These are phyloP conservation scores for Poeciliopsis retropinna DNA, from an alignment of 2,113 vertebrate species.

Conservation along the genomic window DNA sequence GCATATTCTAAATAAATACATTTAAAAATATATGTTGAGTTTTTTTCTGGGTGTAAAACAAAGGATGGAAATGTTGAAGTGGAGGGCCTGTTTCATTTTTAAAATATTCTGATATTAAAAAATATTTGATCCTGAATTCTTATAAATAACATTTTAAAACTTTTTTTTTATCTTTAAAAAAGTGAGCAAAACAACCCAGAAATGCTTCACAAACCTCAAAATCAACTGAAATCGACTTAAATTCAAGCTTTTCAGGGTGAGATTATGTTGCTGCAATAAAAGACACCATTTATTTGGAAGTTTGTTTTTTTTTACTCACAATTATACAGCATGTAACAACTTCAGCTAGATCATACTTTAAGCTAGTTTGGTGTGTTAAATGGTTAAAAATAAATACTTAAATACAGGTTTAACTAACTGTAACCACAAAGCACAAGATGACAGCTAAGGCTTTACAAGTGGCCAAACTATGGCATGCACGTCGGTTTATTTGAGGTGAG, in stretches of 20 bases:
- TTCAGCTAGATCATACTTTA: not conserved
- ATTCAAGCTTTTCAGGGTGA: not conserved
- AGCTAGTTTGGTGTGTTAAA: not conserved
- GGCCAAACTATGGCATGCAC: slow-evolving; percentile 29
- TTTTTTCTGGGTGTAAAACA: too few species aligned
- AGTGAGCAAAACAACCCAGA: not conserved
- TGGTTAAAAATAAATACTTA: slow-evolving; percentile 1
- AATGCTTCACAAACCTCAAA: too few species aligned
- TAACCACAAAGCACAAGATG: not conserved
- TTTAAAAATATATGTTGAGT: too few species aligned
- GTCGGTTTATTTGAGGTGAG: slow-evolving; percentile 15
- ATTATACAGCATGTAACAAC: too few species aligned
- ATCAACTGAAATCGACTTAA: too few species aligned
- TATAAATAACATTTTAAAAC: too few species aligned
- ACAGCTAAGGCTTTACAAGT: slow-evolving; percentile 3
- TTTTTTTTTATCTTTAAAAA: not conserved
- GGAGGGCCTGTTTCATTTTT: too few species aligned
- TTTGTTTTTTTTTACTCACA: not conserved
- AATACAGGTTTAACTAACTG: not conserved
- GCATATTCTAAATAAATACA: too few species aligned
- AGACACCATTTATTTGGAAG: not conserved
- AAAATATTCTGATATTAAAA: too few species aligned
- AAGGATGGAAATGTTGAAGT: too few species aligned
- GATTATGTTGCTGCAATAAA: not conserved
- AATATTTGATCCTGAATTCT: too few species aligned